Evolutionary conservation across 1,140 invertebrate genomes (phyloP), one percentile per base, ranked within the genome.

Genomic region (Trachelipus rathkii): DNA sequence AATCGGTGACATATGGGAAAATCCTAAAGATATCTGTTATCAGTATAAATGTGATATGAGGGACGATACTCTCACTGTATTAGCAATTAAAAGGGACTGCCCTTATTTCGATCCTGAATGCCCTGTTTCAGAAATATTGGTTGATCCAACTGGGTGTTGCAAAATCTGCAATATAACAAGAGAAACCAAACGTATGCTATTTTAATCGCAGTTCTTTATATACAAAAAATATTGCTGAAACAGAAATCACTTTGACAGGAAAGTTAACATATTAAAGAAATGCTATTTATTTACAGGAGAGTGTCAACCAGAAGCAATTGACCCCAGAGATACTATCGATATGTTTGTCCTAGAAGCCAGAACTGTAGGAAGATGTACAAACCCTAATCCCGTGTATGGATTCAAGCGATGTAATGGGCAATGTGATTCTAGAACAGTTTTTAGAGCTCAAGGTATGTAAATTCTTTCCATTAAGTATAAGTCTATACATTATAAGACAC

Each of bases 1-100:
- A 45, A 82, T 89, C 44, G 83, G 83, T 10, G 80, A 80, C 11
- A 75, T 74, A 10, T 84, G 83, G 83, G 68, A 76, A 10, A 81
- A 71, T 73, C 50, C 72, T 6, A 79, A 80, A 11, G 79, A 83
- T 24, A 68, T 71, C 10, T 84, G 83, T 72, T 79, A 78, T n/a
- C 78, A 79, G 46, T 82, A 78, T 72, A 82, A 77, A 10, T 84
- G 83, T 71, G 73, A 81, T 24, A 69, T 74, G 7, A 76, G 80
- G 4, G 78, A 82, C 45, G 77, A 77, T 21, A 50, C 81, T 68
- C 71, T 79, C 7, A 78, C 77, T 21, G 74, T 73, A 15, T 70
- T 81, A 44, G 81, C 77, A 11, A 69, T 74, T 44, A 81, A 79
- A 33, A 76, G 74, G 21, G 78, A 78, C 19, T 81, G 79, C 53